These are phyloP conservation scores for Megalops cyprinoides DNA, from an alignment of 2,797 vertebrate genomes.

Conservation along the genomic window DNA sequence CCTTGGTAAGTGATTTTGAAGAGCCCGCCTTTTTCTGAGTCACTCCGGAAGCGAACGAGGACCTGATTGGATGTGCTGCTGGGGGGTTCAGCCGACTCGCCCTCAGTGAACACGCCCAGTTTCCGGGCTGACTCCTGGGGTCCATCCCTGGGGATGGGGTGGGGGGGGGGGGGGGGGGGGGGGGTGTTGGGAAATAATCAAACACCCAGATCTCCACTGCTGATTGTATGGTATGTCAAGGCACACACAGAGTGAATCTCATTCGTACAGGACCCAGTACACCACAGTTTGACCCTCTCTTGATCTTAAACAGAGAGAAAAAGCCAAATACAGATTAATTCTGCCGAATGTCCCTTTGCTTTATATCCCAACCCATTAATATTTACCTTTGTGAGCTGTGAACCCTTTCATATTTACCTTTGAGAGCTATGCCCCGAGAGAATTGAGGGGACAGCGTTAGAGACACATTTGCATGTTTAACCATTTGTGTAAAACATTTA, in stretches of 20 bases:
- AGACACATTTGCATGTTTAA: too few species aligned
- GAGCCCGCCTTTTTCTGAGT: conserved; percentile 86
- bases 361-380: too few species aligned
- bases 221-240: too few species aligned
- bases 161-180: conserved; percentile 28
- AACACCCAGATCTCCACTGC: too few species aligned
- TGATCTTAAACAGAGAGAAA: background rate
- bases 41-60: conserved; percentile 89
- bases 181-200: background rate
- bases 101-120: conserved; percentile 89
- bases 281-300: background rate
- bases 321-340: background rate
- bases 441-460: too few species aligned
- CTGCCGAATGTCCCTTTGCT: too few species aligned
- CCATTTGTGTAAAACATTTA: too few species aligned
- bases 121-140: conserved; percentile 87
- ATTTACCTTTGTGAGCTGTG: too few species aligned
- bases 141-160: conserved; percentile 91
- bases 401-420: too few species aligned
- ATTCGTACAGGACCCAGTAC: background rate
- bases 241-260: background rate
- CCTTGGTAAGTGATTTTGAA: conserved; percentile 89
- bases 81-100: conserved; percentile 81
- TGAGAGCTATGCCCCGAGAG: too few species aligned
- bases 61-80: conserved; percentile 95